phyloP scores from a whole-genome alignment of 2,797 vertebrate species.

The Xiphophorus birchmanni region DNA sequence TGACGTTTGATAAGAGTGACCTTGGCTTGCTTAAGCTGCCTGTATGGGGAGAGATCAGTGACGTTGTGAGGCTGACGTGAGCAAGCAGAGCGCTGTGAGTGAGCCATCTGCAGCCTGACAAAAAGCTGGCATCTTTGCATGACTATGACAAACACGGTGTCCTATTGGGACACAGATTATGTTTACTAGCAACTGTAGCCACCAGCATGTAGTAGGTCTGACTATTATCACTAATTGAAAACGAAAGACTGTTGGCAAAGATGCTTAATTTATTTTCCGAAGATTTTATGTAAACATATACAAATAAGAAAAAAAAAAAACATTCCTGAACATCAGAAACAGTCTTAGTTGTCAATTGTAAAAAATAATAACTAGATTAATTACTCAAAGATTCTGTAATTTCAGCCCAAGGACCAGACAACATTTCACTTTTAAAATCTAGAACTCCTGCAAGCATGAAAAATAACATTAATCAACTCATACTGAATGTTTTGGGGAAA shows the following conservation, averaged over 20 bases:
- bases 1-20: constrained; percentile 36
- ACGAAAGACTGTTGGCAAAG: not conserved
- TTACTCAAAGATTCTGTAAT: not conserved
- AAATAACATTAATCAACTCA: not conserved
- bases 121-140: not conserved
- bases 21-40: constrained; percentile 34
- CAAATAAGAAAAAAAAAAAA: not conserved
- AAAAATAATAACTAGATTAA: not conserved
- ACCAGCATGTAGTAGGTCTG: not conserved
- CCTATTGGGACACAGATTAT: not conserved
- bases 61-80: constrained; percentile 3
- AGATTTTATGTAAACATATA: not conserved
- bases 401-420: not conserved
- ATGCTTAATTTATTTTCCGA: not conserved
- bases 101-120: constrained; percentile 39
- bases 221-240: not conserved
- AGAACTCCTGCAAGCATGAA: not conserved
- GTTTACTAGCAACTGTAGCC: not conserved
- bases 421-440: not conserved
- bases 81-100: not conserved
- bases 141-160: constrained; percentile 10
- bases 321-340: not conserved
- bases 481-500: not conserved
- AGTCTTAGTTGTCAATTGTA: not conserved
- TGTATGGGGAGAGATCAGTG: constrained; percentile 6